These are phyloP conservation scores for Oreamnos americanus DNA, from an alignment of 2,113 vertebrate genomes.

Conservation along the genomic window DNA sequence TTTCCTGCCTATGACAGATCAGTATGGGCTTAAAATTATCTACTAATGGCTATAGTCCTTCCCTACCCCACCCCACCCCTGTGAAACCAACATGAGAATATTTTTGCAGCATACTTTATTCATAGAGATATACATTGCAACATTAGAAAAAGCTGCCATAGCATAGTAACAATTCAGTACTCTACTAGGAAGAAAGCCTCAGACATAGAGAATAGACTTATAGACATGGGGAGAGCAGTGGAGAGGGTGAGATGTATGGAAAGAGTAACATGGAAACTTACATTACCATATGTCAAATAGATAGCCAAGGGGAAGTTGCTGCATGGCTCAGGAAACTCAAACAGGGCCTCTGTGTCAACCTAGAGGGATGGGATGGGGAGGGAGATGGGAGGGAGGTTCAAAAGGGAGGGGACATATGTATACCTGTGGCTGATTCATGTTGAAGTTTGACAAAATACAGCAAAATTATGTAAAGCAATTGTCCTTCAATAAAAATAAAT, in stretches of 20 bases:
- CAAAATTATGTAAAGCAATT: neutral
- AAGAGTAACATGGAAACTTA: neutral
- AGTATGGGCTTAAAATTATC: constrained; percentile 72
- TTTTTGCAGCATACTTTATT: neutral
- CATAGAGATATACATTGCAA: neutral
- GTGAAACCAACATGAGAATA: constrained; percentile 29
- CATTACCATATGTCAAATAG: neutral
- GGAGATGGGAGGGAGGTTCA: neutral
- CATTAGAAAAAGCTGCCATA: neutral
- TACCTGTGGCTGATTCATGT: neutral
- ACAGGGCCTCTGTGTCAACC: neutral
- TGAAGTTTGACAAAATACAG: neutral
- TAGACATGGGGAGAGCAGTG: neutral
- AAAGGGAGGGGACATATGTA: neutral
- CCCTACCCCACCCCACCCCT: neutral
- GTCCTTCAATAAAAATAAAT: neutral
- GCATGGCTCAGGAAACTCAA: neutral
- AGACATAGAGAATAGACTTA: neutral
- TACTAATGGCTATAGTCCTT: constrained; percentile 37
- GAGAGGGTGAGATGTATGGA: neutral
- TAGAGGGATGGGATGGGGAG: neutral
- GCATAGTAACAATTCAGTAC: neutral
- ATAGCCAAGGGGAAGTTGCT: neutral
- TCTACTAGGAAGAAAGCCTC: neutral
- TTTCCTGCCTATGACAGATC: constrained; percentile 74